A percentile compares a stretch with the other conserved stretches of the same genome.
These are phyloP conservation scores for Delia radicum DNA, from an alignment of 1,140 invertebrate genomes.

Conservation along the genomic window DNA sequence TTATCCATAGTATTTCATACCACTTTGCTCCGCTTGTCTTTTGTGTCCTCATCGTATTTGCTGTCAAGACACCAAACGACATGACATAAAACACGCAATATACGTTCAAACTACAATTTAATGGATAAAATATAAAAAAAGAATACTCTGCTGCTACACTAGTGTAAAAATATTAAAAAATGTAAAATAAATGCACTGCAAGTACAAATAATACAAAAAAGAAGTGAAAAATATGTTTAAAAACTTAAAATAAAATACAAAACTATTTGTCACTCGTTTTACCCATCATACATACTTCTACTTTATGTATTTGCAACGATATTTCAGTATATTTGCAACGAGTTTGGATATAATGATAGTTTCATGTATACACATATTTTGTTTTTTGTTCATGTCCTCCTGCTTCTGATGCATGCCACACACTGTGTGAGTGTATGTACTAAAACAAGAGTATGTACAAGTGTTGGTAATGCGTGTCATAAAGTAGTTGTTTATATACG, in stretches of 20 bases:
- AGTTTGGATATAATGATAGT: not conserved
- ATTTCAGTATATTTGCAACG: no score
- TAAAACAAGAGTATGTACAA: not conserved
- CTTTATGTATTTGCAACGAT: no score
- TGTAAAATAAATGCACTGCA: not conserved
- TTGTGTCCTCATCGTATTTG: no score
- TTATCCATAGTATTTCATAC: not conserved
- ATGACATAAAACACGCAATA: not conserved
- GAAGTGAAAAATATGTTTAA: not conserved
- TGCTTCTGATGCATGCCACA: not conserved
- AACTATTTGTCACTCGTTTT: not conserved
- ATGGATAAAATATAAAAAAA: no score
- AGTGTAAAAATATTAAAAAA: not conserved
- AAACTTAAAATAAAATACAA: not conserved
- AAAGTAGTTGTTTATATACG: not conserved
- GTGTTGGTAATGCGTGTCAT: constrained; percentile 3
- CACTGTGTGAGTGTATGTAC: not conserved
- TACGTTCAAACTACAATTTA: not conserved
- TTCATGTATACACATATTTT: not conserved
- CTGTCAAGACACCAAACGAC: not conserved
- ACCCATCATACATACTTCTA: not conserved
- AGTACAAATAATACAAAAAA: not conserved
- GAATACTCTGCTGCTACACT: not conserved
- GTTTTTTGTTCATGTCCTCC: not conserved
- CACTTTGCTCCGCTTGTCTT: not conserved